phyloP scores from a whole-genome alignment of 37 sponge, comb jelly and placozoan genomes.

The Crambe crambe region DNA sequence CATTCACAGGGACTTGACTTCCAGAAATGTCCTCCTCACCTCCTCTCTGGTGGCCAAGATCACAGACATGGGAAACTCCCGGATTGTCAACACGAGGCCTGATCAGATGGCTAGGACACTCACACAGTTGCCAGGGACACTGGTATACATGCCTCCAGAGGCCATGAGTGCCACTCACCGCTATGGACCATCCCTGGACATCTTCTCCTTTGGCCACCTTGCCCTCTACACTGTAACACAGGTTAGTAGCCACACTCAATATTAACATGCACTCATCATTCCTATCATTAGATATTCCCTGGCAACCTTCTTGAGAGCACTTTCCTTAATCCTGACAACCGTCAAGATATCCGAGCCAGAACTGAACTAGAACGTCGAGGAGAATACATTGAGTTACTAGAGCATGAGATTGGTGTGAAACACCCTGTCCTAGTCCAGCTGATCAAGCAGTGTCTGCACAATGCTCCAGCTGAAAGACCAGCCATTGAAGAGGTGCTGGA shows the following conservation, averaged over 20 bases:
- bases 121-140: slow-evolving; percentile 13
- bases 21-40: slow-evolving; percentile 42
- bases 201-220: slow-evolving; percentile 39
- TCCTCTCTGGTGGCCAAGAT: slow-evolving; percentile 29
- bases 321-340: not conserved
- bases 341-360: not conserved
- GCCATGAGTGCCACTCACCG: not conserved
- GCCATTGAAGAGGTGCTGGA: not conserved
- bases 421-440: not conserved
- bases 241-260: too few relatives aligned
- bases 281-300: not conserved
- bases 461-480: not conserved
- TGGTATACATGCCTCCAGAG: slow-evolving; percentile 31
- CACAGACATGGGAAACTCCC: slow-evolving; percentile 31
- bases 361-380: slow-evolving; percentile 13
- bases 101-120: not conserved
- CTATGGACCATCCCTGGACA: slow-evolving; percentile 8
- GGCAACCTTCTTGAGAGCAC: not conserved
- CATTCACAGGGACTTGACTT: slow-evolving; percentile 34
- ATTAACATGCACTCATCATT: too few relatives aligned
- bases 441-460: slow-evolving; percentile 7
- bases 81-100: slow-evolving; percentile 13
- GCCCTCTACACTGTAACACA: slow-evolving; percentile 13
- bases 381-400: not conserved
- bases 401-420: not conserved